Percentiles rank a stretch among this genome's conserved stretches.
phyloP scores from a whole-genome alignment of 2,888 invertebrate species.

The Pseudococcus viburni region DNA sequence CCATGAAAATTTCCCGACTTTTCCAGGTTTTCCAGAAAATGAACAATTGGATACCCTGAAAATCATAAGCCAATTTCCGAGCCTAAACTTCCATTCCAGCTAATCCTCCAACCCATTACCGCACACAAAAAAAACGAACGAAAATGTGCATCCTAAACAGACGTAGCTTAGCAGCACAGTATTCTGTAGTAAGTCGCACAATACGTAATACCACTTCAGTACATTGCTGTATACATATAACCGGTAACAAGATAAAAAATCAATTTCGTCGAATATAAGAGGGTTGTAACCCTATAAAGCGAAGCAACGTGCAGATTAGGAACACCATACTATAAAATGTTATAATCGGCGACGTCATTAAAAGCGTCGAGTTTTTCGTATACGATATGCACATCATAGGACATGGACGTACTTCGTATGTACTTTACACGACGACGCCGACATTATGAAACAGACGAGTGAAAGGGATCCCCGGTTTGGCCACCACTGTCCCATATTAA shows the following conservation, averaged over 20 bases:
- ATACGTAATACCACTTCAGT: slow-evolving; percentile 40
- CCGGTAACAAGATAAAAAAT: slow-evolving; percentile 47
- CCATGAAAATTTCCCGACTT: too few species aligned
- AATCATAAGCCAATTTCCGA: too few species aligned
- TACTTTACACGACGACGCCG: not conserved
- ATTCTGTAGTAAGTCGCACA: not conserved
- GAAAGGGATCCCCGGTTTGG: not conserved
- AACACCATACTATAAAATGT: slow-evolving; percentile 38
- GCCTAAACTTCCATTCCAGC: too few species aligned
- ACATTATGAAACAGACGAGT: not conserved
- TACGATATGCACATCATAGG: not conserved
- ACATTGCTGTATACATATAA: slow-evolving; percentile 27
- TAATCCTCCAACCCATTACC: too few species aligned
- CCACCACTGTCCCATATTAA: slow-evolving; percentile 35
- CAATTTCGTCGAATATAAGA: slow-evolving; percentile 30
- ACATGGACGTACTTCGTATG: not conserved
- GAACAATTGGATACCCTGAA: too few species aligned
- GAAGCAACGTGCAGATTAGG: slow-evolving; percentile 36
- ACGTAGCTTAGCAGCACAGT: not conserved
- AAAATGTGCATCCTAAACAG: too few species aligned
- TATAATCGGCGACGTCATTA: slow-evolving; percentile 37
- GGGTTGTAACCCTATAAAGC: slow-evolving; percentile 35
- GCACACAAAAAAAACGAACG: too few species aligned
- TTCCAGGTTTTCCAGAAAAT: too few species aligned
- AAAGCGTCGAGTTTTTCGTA: slow-evolving; percentile 9